These are phyloP conservation scores for Liodrosophila aerea DNA, from an alignment of 2,888 invertebrate genomes.

Conservation along the genomic window DNA sequence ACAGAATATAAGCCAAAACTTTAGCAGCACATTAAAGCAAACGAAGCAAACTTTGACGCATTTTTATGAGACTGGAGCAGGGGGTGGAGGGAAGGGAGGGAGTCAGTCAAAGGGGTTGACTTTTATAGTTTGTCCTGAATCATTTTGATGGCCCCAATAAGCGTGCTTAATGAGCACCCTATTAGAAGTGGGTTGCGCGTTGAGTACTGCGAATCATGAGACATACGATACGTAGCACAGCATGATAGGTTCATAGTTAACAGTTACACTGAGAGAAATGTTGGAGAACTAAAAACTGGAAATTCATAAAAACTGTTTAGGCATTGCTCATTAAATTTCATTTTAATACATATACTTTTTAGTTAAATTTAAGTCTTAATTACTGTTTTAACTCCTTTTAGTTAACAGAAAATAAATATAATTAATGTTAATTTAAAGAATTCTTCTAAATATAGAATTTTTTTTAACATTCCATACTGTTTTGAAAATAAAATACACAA, in stretches of 20 bases:
- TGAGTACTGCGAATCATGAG: not conserved
- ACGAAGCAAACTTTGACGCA: slow-evolving; percentile 51
- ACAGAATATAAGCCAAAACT: slow-evolving; percentile 58
- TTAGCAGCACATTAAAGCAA: slow-evolving; percentile 27
- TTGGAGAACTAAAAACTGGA: not conserved
- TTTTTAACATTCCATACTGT: too few relatives aligned
- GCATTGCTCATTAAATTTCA: too few relatives aligned
- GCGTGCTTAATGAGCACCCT: slow-evolving; percentile 74
- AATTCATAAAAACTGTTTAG: too few relatives aligned
- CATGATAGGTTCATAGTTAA: too few relatives aligned
- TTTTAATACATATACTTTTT: too few relatives aligned
- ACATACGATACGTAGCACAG: too few relatives aligned
- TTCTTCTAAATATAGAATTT: too few relatives aligned
- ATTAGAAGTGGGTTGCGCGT: slow-evolving; percentile 50
- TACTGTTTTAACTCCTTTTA: too few relatives aligned
- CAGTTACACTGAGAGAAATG: slow-evolving; percentile 5
- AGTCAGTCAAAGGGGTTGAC: slow-evolving; percentile 51
- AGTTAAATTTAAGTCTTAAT: too few relatives aligned
- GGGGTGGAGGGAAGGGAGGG: slow-evolving; percentile 7
- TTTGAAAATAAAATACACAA: too few relatives aligned
- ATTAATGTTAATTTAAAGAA: too few relatives aligned
- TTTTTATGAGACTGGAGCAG: slow-evolving; percentile 23
- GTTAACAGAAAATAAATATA: too few relatives aligned
- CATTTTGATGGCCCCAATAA: slow-evolving; percentile 78
- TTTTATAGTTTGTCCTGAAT: slow-evolving; percentile 80